phyloP scores from a whole-genome alignment of 2,113 vertebrate genomes.

The Potamarius usumacintae region DNA sequence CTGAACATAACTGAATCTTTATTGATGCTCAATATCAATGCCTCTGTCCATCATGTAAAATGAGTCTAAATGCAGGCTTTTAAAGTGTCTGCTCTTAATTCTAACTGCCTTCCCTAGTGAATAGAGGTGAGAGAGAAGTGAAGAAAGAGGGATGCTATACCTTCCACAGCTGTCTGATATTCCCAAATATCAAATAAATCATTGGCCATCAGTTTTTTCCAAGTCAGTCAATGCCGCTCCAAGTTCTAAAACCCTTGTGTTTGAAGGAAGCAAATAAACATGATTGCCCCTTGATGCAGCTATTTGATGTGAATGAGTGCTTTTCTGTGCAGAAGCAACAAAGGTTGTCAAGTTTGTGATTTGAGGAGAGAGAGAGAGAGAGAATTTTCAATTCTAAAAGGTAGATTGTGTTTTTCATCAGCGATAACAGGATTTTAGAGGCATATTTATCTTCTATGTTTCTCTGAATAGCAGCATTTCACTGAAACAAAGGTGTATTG shows the following conservation, averaged over 20 bases:
- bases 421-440: conserved; percentile 13
- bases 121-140: not conserved
- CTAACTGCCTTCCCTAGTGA: not conserved
- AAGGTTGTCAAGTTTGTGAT: not conserved
- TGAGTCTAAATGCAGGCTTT: not conserved
- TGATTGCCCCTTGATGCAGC: not conserved
- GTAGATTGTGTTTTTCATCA: conserved; percentile 19
- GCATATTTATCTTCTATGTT: conserved; percentile 49
- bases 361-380: too few relatives aligned
- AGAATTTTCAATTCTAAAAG: not conserved
- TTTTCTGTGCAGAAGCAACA: not conserved
- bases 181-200: not conserved
- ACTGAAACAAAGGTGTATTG: conserved; percentile 25
- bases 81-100: not conserved
- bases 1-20: not conserved
- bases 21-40: not conserved
- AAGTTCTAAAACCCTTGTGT: not conserved
- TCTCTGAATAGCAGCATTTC: conserved; percentile 34
- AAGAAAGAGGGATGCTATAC: not conserved
- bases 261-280: not conserved
- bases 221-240: not conserved
- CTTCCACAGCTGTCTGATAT: not conserved
- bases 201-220: not conserved
- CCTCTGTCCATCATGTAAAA: not conserved
- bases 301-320: not conserved